A percentile compares a stretch with the other conserved stretches of the same genome.
Conservation (phyloP, 2,113 vertebrate species). For the Siphamia tubifer region DNA sequence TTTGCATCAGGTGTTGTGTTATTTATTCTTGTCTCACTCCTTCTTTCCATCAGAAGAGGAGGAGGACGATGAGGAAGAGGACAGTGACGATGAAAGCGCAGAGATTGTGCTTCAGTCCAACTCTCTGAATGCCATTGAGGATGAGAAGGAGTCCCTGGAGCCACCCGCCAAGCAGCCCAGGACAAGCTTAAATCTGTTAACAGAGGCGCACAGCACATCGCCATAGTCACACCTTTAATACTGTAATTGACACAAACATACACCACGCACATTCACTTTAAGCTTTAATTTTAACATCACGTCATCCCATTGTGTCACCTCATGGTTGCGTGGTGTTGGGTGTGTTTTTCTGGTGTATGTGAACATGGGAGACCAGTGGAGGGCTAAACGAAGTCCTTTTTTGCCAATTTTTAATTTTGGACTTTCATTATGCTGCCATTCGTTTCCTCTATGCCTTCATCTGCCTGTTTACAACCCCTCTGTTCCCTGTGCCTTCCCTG, state of each 20-base stretch:
- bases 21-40: not conserved
- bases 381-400: not conserved
- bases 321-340: conserved; percentile 1
- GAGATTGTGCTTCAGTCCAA: conserved; percentile 80
- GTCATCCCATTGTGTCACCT: conserved; percentile 9
- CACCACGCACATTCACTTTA: not conserved
- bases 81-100: conserved; percentile 87
- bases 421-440: conserved; percentile 25
- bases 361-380: not conserved
- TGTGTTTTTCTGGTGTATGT: not conserved
- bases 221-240: conserved; percentile 21
- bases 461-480: not conserved
- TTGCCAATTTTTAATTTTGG: conserved; percentile 36
- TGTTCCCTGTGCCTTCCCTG: conserved; percentile 57
- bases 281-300: conserved; percentile 16
- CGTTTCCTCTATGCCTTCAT: conserved; percentile 18
- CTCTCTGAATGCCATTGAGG: conserved; percentile 63
- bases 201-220: conserved; percentile 23
- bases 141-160: conserved; percentile 81
- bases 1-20: too few species aligned
- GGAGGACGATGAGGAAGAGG: conserved; percentile 91
- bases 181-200: conserved; percentile 67
- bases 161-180: conserved; percentile 86
- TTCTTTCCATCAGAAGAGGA: conserved; percentile 58
- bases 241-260: not conserved